Conservation (phyloP, 2,797 vertebrate genomes). For the Trachurus trachurus region DNA sequence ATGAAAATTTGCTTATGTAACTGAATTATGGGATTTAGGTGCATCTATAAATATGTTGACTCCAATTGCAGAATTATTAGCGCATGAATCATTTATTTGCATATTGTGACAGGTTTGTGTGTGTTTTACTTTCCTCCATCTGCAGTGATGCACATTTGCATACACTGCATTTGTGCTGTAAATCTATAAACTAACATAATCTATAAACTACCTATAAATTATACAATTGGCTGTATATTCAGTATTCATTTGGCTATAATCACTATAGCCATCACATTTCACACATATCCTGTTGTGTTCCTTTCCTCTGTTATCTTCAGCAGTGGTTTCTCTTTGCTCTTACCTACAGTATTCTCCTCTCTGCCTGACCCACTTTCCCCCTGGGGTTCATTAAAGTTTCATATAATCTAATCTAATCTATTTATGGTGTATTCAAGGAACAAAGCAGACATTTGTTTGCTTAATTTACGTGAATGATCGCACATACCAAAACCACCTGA, state of each 20-base stretch:
- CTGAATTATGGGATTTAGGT: constrained; percentile 1
- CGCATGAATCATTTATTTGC: constrained; percentile 53
- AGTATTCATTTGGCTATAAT: neutral
- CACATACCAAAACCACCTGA: constrained; percentile 27
- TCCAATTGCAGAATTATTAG: constrained; percentile 28
- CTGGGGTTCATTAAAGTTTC: constrained; percentile 77
- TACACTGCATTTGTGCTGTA: constrained; percentile 29
- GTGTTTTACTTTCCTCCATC: neutral
- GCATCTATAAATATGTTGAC: constrained; percentile 28
- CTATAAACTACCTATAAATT: neutral
- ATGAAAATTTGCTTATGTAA: constrained; percentile 31
- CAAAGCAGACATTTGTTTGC: constrained; percentile 42
- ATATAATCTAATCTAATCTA: constrained; percentile 66
- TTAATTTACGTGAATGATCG: constrained; percentile 48
- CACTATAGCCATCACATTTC: constrained; percentile 12
- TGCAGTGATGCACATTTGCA: constrained; percentile 28
- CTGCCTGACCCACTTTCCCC: constrained; percentile 73
- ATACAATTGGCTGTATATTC: neutral
- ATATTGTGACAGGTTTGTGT: constrained; percentile 28
- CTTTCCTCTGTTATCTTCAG: constrained; percentile 34
- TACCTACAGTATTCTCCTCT: constrained; percentile 50
- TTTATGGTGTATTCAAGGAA: constrained; percentile 65
- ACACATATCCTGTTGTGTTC: constrained; percentile 10
- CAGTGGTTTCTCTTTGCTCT: constrained; percentile 53
- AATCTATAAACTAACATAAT: constrained; percentile 30